phyloP scores from a whole-genome alignment of 2,113 vertebrate species.

The Osmerus mordax region DNA sequence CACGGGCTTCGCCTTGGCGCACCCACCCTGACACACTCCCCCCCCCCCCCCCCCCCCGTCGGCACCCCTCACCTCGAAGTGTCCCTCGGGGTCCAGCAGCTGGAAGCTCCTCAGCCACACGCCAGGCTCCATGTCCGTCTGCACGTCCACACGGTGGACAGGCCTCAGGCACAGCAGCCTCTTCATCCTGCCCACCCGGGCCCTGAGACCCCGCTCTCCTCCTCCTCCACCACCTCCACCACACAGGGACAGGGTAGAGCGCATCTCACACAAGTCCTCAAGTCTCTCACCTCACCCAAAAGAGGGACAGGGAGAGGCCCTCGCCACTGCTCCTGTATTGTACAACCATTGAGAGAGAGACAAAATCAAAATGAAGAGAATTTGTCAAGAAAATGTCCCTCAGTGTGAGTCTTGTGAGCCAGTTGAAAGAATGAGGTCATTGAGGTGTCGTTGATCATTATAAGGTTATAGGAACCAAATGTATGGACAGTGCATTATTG shows the following conservation, averaged over 20 bases:
- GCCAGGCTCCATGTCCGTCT: slow-evolving; percentile 55
- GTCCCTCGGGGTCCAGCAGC: slow-evolving; percentile 51
- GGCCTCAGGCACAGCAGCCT: slow-evolving; percentile 52
- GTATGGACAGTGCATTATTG: too few relatives aligned
- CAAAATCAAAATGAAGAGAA: too few relatives aligned
- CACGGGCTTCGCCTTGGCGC: too few relatives aligned
- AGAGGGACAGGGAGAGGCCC: not conserved
- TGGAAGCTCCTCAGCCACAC: slow-evolving; percentile 73
- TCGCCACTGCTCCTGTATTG: not conserved
- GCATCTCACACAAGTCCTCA: slow-evolving; percentile 47
- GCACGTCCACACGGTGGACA: slow-evolving; percentile 32
- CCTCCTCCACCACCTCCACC: slow-evolving; percentile 29
- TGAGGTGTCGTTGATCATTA: too few relatives aligned
- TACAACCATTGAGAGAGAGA: not conserved
- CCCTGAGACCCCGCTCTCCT: slow-evolving; percentile 50
- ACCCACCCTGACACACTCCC: too few relatives aligned
- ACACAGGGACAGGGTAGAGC: slow-evolving; percentile 49
- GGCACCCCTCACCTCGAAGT: slow-evolving; percentile 52
- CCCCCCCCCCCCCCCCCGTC: not conserved
- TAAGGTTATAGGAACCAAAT: too few relatives aligned
- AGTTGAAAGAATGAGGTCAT: too few relatives aligned
- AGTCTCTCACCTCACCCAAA: not conserved
- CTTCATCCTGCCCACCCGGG: slow-evolving; percentile 59
- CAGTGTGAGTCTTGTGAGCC: too few relatives aligned
- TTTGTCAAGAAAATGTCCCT: too few relatives aligned